A percentile compares a stretch with the other conserved stretches of the same genome.
phyloP scores from a whole-genome alignment of 2,113 vertebrate genomes.

The Sphyrna mokarran region DNA sequence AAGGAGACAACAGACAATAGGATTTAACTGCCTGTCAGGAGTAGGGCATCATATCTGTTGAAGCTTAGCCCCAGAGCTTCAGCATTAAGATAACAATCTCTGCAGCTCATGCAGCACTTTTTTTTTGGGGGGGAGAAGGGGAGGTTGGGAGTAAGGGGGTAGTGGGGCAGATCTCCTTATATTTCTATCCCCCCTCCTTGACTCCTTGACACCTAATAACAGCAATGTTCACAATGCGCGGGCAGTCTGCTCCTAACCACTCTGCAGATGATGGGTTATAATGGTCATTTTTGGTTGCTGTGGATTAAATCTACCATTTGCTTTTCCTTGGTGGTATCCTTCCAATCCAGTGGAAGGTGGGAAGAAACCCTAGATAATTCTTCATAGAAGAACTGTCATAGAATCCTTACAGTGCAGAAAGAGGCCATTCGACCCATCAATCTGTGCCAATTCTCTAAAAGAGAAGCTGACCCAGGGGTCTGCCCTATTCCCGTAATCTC shows the following conservation, averaged over 20 bases:
- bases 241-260: too few relatives aligned
- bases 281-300: not conserved
- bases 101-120: not conserved
- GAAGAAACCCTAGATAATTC: not conserved
- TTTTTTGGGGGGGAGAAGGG: too few relatives aligned
- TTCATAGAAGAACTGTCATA: too few relatives aligned
- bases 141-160: too few relatives aligned
- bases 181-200: not conserved
- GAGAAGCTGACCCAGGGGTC: too few relatives aligned
- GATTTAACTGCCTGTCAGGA: not conserved
- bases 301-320: not conserved
- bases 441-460: too few relatives aligned
- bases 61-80: not conserved
- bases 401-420: too few relatives aligned
- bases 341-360: not conserved
- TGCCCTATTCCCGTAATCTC: too few relatives aligned
- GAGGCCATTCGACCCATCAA: too few relatives aligned
- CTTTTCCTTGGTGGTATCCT: not conserved
- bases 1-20: not conserved
- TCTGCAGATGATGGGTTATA: not conserved
- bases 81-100: not conserved
- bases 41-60: not conserved
- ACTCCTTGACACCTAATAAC: not conserved
- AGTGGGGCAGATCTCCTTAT: not conserved
- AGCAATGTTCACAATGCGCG: not conserved